Base-by-base conservation (phyloP, 1,140 invertebrate genomes). In the Leguminivora glycinivorella region DNA sequence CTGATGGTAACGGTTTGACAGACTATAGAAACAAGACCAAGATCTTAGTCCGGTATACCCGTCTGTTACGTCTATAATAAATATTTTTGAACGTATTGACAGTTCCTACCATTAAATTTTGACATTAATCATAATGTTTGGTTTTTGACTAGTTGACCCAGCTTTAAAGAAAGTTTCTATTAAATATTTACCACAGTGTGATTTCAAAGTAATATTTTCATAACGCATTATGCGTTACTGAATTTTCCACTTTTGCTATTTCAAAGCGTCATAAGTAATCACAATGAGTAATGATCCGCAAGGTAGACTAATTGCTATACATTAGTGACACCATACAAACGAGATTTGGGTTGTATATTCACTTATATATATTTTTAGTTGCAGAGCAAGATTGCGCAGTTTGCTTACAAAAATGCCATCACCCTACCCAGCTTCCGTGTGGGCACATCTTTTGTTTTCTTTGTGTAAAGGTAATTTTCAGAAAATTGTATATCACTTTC, bases 361-460 rank as follows among this genome's bases (percentile, higher is more conserved):
- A 52, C 43, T n/a, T 52, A 22, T 22, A 22, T 9, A 52, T 52
- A n/a, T 52, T 22, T 52, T 22, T 22, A 52, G 47, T 83, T 84
- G 56, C 79, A 90, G 88, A 87, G 67, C 73, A 80, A 75, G 97
- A 99, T 87, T 99, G 98, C 93, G 96, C 98, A 38, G 96, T 99
- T 14, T 99, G 98, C 88, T 92, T 98, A 38, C 97, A 98, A 91
- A 93, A 94, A 29, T 97, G 95, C 83, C 94, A 98, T 71, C 96
- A 98, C 92, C 98, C 98, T 68, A 96, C 95, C 17, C 93, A 96
- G 85, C 92, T 99, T 29, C 98, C 98, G 1, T 99, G 98, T 91
- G 95, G 94, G n/a, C 98, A 99, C 87, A 95, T 98, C 60, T 99
- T 99, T 88, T 99, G 98, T 91, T 99, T 97, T 85, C 92, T 99